Evolutionary conservation across 2,888 invertebrate genomes (phyloP).

Genomic region (Drosophila maculinotata): DNA sequence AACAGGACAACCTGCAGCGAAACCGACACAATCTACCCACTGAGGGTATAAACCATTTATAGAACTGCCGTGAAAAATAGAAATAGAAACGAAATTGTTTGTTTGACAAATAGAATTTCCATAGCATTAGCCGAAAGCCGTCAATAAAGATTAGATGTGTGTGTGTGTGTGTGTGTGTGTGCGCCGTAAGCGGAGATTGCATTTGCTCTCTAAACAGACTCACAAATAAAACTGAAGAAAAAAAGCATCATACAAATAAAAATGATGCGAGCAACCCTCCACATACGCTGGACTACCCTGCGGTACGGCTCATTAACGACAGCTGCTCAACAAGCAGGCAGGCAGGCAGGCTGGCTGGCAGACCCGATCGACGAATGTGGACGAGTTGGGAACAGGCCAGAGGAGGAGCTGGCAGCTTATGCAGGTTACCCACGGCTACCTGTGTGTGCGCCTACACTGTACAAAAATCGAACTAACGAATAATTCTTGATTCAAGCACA

Average conservation of each 20-base stretch:
- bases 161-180: constrained; percentile 5
- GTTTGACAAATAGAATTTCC: constrained; percentile 75
- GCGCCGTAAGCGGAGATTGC: constrained; percentile 66
- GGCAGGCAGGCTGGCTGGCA: not conserved
- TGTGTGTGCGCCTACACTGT: constrained; percentile 16
- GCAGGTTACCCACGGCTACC: constrained; percentile 52
- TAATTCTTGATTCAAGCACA: too few species aligned
- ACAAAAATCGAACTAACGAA: too few species aligned
- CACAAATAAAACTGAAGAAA: constrained; percentile 16
- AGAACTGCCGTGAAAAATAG: constrained; percentile 41
- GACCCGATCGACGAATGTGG: not conserved
- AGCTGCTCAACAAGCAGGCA: constrained; percentile 67
- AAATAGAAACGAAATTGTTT: constrained; percentile 65
- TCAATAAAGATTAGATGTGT: constrained; percentile 73
- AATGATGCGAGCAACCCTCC: constrained; percentile 31
- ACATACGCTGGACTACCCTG: constrained; percentile 15
- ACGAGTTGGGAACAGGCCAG: constrained; percentile 17
- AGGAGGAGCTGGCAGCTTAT: constrained; percentile 23
- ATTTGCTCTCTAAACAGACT: constrained; percentile 59
- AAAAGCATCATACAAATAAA: not conserved
- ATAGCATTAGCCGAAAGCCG: constrained; percentile 45
- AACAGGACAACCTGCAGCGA: constrained; percentile 55
- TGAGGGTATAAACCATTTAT: constrained; percentile 41
- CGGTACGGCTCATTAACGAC: constrained; percentile 72
- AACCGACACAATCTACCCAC: not conserved